Percentiles rank a stretch among this genome's conserved stretches.
phyloP scores from a whole-genome alignment of 1,140 invertebrate genomes.

The Aphaenogaster rudis region DNA sequence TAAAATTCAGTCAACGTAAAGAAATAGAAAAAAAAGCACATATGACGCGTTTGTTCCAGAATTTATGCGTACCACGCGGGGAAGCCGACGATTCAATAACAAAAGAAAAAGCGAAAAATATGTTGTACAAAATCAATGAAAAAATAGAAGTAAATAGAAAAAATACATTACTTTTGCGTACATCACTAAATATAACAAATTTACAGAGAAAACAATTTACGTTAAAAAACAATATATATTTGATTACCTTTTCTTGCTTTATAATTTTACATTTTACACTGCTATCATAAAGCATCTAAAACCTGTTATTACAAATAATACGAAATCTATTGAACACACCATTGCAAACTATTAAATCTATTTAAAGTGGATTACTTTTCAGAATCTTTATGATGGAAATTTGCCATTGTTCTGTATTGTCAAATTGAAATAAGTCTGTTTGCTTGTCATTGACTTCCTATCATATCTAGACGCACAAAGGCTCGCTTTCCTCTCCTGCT shows the following conservation, averaged over 20 bases:
- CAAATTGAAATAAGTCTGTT: not conserved
- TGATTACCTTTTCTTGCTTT: not conserved
- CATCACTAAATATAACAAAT: not conserved
- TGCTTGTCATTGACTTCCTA: constrained; percentile 36
- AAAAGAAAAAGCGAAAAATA: constrained; percentile 24
- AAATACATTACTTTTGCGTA: not conserved
- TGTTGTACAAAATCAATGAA: constrained; percentile 17
- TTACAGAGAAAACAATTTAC: not conserved
- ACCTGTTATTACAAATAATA: constrained; percentile 2
- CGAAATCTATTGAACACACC: not conserved
- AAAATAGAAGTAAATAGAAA: constrained; percentile 27
- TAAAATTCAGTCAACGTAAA: constrained; percentile 11
- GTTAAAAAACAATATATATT: not conserved
- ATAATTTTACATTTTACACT: not conserved
- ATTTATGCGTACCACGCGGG: not conserved
- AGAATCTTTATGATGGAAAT: not conserved
- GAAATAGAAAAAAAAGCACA: not conserved
- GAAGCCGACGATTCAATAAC: not conserved
- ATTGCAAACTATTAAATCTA: constrained; percentile 3
- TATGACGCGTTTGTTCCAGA: constrained; percentile 22
- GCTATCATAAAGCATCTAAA: not conserved
- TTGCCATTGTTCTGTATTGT: not conserved
- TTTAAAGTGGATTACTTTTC: not conserved
- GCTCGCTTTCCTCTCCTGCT: not conserved
- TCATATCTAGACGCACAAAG: not conserved